Conservation (phyloP, 2,888 invertebrate genomes). For the Therioaphis trifolii region DNA sequence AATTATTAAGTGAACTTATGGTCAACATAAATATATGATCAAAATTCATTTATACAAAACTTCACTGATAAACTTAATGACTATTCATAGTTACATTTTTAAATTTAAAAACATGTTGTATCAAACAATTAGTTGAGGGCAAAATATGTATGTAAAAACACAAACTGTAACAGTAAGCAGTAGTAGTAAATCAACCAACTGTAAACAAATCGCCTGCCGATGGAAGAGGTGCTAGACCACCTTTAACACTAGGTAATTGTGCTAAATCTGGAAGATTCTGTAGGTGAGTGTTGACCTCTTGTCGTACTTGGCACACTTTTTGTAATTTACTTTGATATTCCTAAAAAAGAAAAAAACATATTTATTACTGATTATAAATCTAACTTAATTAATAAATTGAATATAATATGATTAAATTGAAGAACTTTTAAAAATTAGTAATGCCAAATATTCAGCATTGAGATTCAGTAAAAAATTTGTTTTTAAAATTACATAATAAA, state of each 20-base stretch:
- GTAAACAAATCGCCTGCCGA: constrained; percentile 95
- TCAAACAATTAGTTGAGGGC: neutral
- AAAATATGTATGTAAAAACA: neutral
- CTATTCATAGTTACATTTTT: neutral
- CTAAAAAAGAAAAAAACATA: constrained; percentile 71
- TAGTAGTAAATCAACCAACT: constrained; percentile 68
- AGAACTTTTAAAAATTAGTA: too few species aligned
- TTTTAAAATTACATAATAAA: too few species aligned
- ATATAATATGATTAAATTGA: too few species aligned
- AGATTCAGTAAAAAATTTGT: too few species aligned
- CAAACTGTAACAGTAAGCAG: neutral
- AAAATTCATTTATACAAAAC: constrained; percentile 20
- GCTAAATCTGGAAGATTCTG: constrained; percentile 93
- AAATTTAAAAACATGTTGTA: constrained; percentile 36
- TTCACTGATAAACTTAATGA: constrained; percentile 20
- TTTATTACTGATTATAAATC: neutral
- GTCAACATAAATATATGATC: neutral
- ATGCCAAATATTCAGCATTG: too few species aligned
- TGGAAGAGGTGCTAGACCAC: constrained; percentile 91
- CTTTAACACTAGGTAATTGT: constrained; percentile 90
- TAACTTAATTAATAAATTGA: too few species aligned
- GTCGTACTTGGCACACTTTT: constrained; percentile 86
- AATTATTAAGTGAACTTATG: too few species aligned
- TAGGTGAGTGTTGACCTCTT: constrained; percentile 92
- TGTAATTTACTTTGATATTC: constrained; percentile 91